phyloP scores from a whole-genome alignment of 2,888 invertebrate species.

The Mesoligia furuncula region DNA sequence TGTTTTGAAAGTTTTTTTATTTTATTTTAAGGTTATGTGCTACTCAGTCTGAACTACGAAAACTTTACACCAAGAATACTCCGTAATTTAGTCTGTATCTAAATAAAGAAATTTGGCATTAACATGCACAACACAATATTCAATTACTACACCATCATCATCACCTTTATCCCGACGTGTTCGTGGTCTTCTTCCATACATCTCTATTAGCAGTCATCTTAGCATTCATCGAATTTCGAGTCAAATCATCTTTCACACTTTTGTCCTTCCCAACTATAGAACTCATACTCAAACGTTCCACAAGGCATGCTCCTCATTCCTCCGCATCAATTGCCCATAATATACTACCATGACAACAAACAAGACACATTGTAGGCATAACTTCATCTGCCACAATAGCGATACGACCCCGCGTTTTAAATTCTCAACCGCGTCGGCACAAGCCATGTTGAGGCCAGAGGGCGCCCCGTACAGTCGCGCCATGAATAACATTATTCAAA shows the following conservation, averaged over 20 bases:
- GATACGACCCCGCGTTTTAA: constrained; percentile 5
- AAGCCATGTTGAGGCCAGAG: constrained; percentile 10
- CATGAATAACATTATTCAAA: constrained; percentile 68
- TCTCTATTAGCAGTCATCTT: not conserved
- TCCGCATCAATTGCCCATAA: not conserved
- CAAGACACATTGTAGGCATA: not conserved
- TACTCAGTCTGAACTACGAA: not conserved
- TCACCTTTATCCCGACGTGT: not conserved
- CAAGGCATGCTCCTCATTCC: not conserved
- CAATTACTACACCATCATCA: not conserved
- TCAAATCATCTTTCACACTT: not conserved
- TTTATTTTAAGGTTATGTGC: not conserved
- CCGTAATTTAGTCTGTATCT: not conserved
- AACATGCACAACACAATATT: not conserved
- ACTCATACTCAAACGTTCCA: not conserved
- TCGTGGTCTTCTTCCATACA: not conserved
- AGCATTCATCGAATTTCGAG: not conserved
- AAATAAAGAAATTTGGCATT: not conserved
- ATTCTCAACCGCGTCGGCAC: constrained; percentile 12
- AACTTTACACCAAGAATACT: not conserved
- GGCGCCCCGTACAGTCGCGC: constrained; percentile 34
- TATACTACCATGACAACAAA: not conserved
- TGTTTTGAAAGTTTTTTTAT: not conserved
- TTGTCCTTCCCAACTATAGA: not conserved
- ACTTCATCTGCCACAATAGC: not conserved